Percentiles rank a stretch among this genome's conserved stretches.
phyloP scores from a whole-genome alignment of 1,140 invertebrate species.

The Aphis gossypii region DNA sequence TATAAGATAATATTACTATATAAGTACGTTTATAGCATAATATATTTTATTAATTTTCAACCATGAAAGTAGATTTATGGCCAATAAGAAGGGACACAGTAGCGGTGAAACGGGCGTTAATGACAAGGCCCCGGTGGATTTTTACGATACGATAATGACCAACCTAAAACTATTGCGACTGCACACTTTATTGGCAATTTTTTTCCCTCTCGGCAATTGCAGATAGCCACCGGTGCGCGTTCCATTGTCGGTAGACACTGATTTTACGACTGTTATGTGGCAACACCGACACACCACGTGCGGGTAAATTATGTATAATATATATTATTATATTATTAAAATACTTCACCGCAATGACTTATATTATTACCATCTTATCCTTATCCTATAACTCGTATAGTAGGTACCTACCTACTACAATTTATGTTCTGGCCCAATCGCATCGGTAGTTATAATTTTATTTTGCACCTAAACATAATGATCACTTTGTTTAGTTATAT shows the following conservation, averaged over 20 bases:
- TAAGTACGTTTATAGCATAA: background rate
- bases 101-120: constrained; percentile 51
- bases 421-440: background rate
- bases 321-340: background rate
- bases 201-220: background rate
- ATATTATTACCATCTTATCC: background rate
- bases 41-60: constrained; percentile 49
- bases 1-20: constrained; percentile 4
- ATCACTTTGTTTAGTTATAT: background rate
- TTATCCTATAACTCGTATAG: background rate
- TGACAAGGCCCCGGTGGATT: constrained; percentile 47
- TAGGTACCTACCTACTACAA: background rate
- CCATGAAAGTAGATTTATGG: constrained; percentile 44
- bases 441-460: background rate
- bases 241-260: background rate
- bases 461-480: background rate
- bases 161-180: constrained; percentile 30
- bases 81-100: constrained; percentile 36
- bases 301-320: background rate
- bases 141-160: constrained; percentile 57
- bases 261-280: background rate
- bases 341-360: background rate
- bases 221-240: background rate
- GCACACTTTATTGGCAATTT: constrained; percentile 32
- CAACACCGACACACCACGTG: constrained; percentile 6